Conservation (phyloP, 1,140 invertebrate species). For the Micrasema longulum region DNA sequence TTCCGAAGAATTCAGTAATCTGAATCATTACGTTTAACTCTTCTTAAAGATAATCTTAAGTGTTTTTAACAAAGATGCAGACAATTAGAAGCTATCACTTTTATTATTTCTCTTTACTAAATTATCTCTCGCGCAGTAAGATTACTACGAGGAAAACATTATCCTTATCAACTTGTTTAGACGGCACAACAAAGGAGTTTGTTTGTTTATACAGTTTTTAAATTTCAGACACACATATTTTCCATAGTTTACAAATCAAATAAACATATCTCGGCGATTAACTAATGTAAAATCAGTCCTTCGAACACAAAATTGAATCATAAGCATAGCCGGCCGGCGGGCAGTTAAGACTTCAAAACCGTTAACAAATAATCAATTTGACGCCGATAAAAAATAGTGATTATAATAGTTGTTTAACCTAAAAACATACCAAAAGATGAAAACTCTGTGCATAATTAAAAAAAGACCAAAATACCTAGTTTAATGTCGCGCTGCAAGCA, state of each 20-base stretch:
- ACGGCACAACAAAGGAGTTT: too few relatives aligned
- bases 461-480: slow-evolving; percentile 3
- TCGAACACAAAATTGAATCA: slow-evolving; percentile 5
- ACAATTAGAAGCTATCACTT: too few relatives aligned
- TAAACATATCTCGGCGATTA: slow-evolving; percentile 25
- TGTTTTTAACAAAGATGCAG: too few relatives aligned
- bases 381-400: slow-evolving; percentile 9
- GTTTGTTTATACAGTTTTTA: background rate
- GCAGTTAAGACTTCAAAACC: background rate
- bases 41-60: too few relatives aligned
- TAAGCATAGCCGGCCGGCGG: slow-evolving; percentile 6
- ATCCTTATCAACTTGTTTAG: too few relatives aligned
- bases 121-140: background rate
- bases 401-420: background rate
- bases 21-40: too few relatives aligned
- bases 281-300: slow-evolving; percentile 2
- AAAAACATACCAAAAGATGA: too few relatives aligned
- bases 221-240: slow-evolving; percentile 27
- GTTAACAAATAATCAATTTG: slow-evolving; percentile 7
- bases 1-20: too few relatives aligned
- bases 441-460: too few relatives aligned
- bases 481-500: background rate
- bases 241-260: slow-evolving; percentile 31
- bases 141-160: too few relatives aligned
- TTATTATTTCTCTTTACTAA: background rate